phyloP scores from a whole-genome alignment of 1,140 invertebrate genomes.

The Cherax destructor region DNA sequence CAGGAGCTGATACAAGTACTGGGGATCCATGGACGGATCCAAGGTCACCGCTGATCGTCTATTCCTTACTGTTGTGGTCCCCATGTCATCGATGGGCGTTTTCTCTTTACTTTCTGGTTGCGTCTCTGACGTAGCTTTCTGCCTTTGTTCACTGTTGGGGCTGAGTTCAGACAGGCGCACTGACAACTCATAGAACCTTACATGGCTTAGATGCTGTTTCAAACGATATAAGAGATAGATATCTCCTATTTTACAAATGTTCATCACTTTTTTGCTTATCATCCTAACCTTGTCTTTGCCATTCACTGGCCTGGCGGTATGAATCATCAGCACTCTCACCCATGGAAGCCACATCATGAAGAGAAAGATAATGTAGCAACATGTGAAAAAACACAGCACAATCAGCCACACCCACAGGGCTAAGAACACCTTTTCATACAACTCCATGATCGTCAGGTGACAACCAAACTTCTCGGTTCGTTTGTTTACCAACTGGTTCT shows the following conservation, averaged over 20 bases:
- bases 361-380: constrained; percentile 37
- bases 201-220: constrained; percentile 27
- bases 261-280: not conserved
- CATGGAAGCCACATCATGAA: constrained; percentile 6
- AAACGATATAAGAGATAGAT: constrained; percentile 35
- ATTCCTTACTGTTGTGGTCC: not conserved
- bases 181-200: constrained; percentile 25
- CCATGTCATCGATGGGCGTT: not conserved
- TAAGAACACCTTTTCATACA: constrained; percentile 55
- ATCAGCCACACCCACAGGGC: constrained; percentile 41
- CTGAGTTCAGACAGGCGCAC: not conserved
- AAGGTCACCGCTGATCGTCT: not conserved
- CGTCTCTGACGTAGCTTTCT: not conserved
- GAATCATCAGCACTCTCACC: constrained; percentile 5
- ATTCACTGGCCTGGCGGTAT: constrained; percentile 7
- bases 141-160: not conserved
- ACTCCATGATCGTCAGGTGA: constrained; percentile 57
- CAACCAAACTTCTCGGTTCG: constrained; percentile 50
- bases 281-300: not conserved
- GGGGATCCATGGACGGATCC: not conserved
- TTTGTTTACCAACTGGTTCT: constrained; percentile 23
- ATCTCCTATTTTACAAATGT: constrained; percentile 14
- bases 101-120: not conserved
- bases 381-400: not conserved
- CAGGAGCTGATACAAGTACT: constrained; percentile 21